Evolutionary conservation across 2,888 invertebrate genomes (phyloP).

Genomic region (Diogma glabrata): DNA sequence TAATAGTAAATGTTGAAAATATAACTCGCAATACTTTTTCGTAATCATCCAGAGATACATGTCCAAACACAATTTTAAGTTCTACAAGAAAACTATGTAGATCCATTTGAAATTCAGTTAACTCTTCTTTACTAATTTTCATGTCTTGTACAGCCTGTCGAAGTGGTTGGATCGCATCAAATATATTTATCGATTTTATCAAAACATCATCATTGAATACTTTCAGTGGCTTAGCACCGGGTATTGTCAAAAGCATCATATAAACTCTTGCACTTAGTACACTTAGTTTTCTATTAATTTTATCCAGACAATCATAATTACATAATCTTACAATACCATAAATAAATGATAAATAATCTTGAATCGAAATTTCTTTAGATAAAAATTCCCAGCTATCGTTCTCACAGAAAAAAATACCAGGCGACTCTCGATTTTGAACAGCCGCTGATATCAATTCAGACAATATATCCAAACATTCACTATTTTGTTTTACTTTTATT

Average conservation of each 20-base stretch:
- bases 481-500: background rate
- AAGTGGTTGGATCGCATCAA: background rate
- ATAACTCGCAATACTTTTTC: background rate
- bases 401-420: conserved; percentile 5
- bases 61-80: background rate
- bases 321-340: background rate
- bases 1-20: background rate
- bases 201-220: conserved; percentile 1
- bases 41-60: background rate
- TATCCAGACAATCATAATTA: background rate
- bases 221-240: background rate
- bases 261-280: background rate
- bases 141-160: background rate
- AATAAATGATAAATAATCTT: background rate
- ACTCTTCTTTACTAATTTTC: conserved; percentile 2
- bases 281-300: conserved; percentile 2
- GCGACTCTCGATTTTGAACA: conserved; percentile 3
- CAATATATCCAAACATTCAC: background rate
- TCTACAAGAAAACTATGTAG: background rate
- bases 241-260: conserved; percentile 2
- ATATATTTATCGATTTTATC: background rate
- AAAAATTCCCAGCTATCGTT: conserved; percentile 6
- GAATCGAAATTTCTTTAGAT: background rate
- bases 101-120: background rate
- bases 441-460: conserved; percentile 1